A percentile compares a stretch with the other conserved stretches of the same genome.
These are phyloP conservation scores for Psettodes erumei DNA, from an alignment of 2,113 vertebrate genomes.

Conservation along the genomic window DNA sequence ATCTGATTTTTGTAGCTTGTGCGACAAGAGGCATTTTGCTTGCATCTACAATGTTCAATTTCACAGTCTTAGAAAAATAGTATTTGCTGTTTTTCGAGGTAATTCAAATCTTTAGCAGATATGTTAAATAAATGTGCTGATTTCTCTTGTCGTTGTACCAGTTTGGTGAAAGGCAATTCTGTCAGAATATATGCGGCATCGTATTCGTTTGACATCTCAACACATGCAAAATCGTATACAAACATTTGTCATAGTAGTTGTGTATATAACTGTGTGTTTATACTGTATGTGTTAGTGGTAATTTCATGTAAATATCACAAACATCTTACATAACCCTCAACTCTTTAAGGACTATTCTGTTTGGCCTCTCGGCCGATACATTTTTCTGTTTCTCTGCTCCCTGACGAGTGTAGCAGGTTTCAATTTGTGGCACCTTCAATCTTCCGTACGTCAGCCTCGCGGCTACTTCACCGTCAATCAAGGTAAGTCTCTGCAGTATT, in stretches of 20 bases:
- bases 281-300: constrained; percentile 62
- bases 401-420: constrained; percentile 13
- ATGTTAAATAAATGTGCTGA: constrained; percentile 80
- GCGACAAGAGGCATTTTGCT: constrained; percentile 47
- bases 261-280: constrained; percentile 3
- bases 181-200: constrained; percentile 60
- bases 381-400: neutral
- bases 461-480: constrained; percentile 48
- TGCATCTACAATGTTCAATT: constrained; percentile 65
- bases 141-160: constrained; percentile 80
- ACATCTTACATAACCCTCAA: constrained; percentile 66
- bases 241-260: constrained; percentile 51
- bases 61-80: constrained; percentile 87
- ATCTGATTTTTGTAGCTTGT: constrained; percentile 65
- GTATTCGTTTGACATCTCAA: constrained; percentile 67
- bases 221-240: constrained; percentile 75
- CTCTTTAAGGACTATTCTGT: constrained; percentile 77
- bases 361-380: constrained; percentile 29
- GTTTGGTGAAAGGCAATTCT: constrained; percentile 92
- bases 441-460: constrained; percentile 36
- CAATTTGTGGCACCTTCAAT: constrained; percentile 17
- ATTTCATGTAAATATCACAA: constrained; percentile 70
- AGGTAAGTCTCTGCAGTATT: constrained; percentile 58
- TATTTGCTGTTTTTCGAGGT: constrained; percentile 82
- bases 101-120: constrained; percentile 83